Base-by-base conservation (phyloP, 1,140 invertebrate genomes). In the Potamilus streckersoni region DNA sequence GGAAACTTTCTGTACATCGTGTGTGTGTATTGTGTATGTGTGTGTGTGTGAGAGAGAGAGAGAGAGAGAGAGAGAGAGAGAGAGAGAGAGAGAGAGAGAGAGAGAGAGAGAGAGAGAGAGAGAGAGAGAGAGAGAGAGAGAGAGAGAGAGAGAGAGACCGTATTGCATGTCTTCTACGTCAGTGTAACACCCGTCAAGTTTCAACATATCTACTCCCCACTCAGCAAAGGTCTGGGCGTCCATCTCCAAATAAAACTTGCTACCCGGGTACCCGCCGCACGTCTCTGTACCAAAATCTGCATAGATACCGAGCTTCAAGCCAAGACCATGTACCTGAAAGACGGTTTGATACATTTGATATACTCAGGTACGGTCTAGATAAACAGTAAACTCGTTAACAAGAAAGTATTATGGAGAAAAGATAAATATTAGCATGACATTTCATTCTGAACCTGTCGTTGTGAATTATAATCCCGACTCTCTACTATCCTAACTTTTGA, bases 181-280 rank as follows among this genome's bases (percentile, higher is more conserved):
- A 0, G 96, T 93, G 90, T 98, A 96, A 89, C 97, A 98, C 4
- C 96, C 97, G 87, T 98, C 97, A 70, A 99, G 87, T 90, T 99
- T 98, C 0, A 99, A 94, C 87, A 97, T 98, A 87, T 99, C 97
- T 17, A 98, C 95, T 67, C 95, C 94, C 97, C 97, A 99, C 3
- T 95, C 93, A 12, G 95, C 96, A 91, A 98, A 98, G 6, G 95
- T 96, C 27, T 94, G 91, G 0, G 97, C 96, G 91, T 98, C 97
- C 83, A 91, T 91, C 85, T 96, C 92, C 78, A 97, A 91, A 90
- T 95, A 93, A 2, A 94, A 95, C 59, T 96, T 91, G 69, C 96
- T 94, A 57, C 97, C 97, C 16, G 97, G 97, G 89, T 97, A 99
- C 8, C 96, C 96, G 56, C 80, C 91, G 82, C 97, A 98, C 0